These are phyloP conservation scores for Pygoscelis adeliae DNA, from an alignment of 2,113 vertebrate species.

Conservation along the genomic window DNA sequence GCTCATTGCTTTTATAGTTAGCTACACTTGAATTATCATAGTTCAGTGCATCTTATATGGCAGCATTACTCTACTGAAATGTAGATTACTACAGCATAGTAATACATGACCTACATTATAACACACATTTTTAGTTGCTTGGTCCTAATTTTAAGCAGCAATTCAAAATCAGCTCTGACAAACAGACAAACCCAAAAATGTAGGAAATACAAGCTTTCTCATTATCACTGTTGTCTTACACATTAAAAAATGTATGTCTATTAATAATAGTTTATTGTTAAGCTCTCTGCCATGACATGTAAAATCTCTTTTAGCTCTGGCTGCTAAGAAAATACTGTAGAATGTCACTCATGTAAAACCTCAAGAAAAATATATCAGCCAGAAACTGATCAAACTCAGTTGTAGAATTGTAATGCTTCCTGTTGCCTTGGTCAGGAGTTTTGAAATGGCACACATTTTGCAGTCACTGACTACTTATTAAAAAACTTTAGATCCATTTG, in stretches of 20 bases:
- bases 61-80: not conserved
- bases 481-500: not conserved
- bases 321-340: not conserved
- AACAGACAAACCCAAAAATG: not conserved
- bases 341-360: conserved; percentile 11
- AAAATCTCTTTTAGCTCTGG: conserved; percentile 3
- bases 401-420: conserved; percentile 1
- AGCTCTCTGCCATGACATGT: not conserved
- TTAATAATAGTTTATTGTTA: not conserved
- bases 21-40: not conserved
- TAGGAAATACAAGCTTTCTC: not conserved
- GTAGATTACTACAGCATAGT: not conserved
- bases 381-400: conserved; percentile 9
- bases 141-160: not conserved
- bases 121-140: not conserved
- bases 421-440: not conserved
- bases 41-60: not conserved
- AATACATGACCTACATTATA: not conserved
- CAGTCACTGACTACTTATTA: not conserved
- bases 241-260: not conserved
- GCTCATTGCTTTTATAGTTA: not conserved
- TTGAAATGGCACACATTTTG: not conserved
- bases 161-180: not conserved
- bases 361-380: conserved; percentile 5
- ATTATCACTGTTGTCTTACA: not conserved